phyloP scores from a whole-genome alignment of 2,888 invertebrate genomes.

The Caenorhabditis afra region DNA sequence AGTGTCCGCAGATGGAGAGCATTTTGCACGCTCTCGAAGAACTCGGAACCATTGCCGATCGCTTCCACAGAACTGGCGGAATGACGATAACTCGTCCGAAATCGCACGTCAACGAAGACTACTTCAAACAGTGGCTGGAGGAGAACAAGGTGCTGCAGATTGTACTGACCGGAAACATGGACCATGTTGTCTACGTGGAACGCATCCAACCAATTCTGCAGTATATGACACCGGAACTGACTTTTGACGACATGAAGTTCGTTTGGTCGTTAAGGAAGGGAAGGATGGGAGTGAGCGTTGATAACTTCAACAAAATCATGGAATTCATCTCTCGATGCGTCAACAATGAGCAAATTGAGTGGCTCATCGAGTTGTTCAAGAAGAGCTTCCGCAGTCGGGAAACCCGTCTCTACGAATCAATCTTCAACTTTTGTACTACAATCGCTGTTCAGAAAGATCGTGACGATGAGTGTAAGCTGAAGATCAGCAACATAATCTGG shows the following conservation, averaged over 20 bases:
- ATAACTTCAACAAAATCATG: slow-evolving; percentile 83
- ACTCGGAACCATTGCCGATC: slow-evolving; percentile 48
- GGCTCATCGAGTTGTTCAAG: slow-evolving; percentile 57
- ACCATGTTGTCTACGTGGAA: slow-evolving; percentile 83
- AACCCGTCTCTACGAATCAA: slow-evolving; percentile 49
- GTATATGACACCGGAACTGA: slow-evolving; percentile 82
- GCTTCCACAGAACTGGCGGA: slow-evolving; percentile 35
- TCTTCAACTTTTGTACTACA: slow-evolving; percentile 44
- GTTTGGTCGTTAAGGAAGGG: slow-evolving; percentile 83
- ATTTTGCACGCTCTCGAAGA: slow-evolving; percentile 54
- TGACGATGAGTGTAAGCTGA: slow-evolving; percentile 47
- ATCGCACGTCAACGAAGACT: slow-evolving; percentile 43
- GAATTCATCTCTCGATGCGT: slow-evolving; percentile 79
- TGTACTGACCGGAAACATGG: slow-evolving; percentile 81
- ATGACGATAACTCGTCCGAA: slow-evolving; percentile 41
- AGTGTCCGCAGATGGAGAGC: slow-evolving; percentile 60
- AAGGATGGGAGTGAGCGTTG: slow-evolving; percentile 82
- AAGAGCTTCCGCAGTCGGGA: slow-evolving; percentile 56
- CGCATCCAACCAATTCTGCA: slow-evolving; percentile 83
- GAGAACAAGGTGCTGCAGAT: slow-evolving; percentile 61
- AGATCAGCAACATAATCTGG: slow-evolving; percentile 53
- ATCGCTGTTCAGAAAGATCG: slow-evolving; percentile 45
- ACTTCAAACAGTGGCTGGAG: slow-evolving; percentile 56
- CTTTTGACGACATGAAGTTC: slow-evolving; percentile 81
- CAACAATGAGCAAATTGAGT: slow-evolving; percentile 52